Conservation (phyloP, 2,113 vertebrate genomes). For the Lamprotornis superbus region DNA sequence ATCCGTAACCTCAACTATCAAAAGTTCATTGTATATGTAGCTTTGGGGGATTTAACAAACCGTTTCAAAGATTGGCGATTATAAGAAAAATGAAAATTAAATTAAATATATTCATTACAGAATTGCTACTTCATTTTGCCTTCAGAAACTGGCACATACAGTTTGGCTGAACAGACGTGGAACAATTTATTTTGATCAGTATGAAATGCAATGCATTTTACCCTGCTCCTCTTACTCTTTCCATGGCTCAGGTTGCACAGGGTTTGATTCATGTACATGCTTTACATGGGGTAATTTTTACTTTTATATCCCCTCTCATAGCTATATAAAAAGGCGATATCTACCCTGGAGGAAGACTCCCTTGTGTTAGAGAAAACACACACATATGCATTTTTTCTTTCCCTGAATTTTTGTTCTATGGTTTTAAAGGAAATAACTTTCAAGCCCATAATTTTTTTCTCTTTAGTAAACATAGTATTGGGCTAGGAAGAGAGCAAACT, state of each 20-base stretch:
- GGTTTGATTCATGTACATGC: not conserved
- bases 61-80: not conserved
- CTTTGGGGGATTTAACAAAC: not conserved
- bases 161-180: not conserved
- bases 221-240: not conserved
- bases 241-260: not conserved
- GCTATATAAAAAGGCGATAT: not conserved
- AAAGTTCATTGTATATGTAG: not conserved
- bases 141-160: not conserved
- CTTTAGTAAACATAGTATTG: not conserved
- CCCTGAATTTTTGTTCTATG: not conserved
- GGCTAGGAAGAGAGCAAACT: not conserved
- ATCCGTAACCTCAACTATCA: not conserved
- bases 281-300: not conserved
- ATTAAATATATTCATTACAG: not conserved
- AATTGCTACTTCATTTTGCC: not conserved
- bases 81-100: slow-evolving; percentile 5
- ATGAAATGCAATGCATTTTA: not conserved
- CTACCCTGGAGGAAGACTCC: not conserved
- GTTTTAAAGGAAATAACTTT: not conserved
- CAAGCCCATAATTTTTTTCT: not conserved
- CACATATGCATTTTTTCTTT: not conserved
- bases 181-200: not conserved
- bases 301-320: not conserved
- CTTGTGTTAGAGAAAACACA: not conserved